Percentiles rank a stretch among this genome's conserved stretches.
These are phyloP conservation scores for Botrylloides violaceus DNA, from an alignment of 23 tunicate genomes.

Conservation along the genomic window DNA sequence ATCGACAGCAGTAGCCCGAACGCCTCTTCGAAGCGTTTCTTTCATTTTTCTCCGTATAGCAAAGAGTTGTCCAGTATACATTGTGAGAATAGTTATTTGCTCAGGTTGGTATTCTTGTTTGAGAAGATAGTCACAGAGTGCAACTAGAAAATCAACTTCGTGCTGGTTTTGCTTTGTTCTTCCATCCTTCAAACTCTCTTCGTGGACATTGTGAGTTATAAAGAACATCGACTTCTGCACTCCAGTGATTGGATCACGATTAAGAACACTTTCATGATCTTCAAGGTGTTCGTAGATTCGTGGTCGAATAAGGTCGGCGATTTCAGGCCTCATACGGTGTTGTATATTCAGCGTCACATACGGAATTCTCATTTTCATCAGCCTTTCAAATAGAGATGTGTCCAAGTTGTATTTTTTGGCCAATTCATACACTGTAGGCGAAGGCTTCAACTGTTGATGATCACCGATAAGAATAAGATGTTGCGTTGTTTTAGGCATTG, in stretches of 20 bases:
- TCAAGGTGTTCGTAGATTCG: slow-evolving; percentile 49
- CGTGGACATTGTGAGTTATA: slow-evolving; percentile 39
- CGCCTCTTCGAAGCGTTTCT: slow-evolving; percentile 18
- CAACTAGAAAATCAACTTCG: slow-evolving; percentile 67
- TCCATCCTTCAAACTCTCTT: slow-evolving; percentile 47
- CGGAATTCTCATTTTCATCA: slow-evolving; percentile 33
- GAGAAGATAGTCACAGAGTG: slow-evolving; percentile 51
- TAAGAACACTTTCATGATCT: slow-evolving; percentile 50
- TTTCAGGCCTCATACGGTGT: slow-evolving; percentile 86
- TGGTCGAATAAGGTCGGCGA: slow-evolving; percentile 60
- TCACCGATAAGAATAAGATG: slow-evolving; percentile 90
- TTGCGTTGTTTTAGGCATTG: slow-evolving; percentile 72
- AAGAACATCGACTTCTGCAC: slow-evolving; percentile 54
- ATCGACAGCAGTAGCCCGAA: slow-evolving; percentile 80
- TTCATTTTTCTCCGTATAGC: slow-evolving; percentile 48
- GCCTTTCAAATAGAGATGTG: slow-evolving; percentile 80
- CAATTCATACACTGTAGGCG: slow-evolving; percentile 76
- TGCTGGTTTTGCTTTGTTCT: slow-evolving; percentile 64
- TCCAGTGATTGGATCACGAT: slow-evolving; percentile 38
- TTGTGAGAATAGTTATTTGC: slow-evolving; percentile 71
- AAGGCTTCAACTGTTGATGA: slow-evolving; percentile 89
- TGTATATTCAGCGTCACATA: slow-evolving; percentile 38
- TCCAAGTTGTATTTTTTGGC: slow-evolving; percentile 66
- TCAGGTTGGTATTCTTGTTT: slow-evolving; percentile 59
- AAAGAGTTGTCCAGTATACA: slow-evolving; percentile 77